Conservation (phyloP, 2,113 vertebrate species). For the Lepus europaeus region DNA sequence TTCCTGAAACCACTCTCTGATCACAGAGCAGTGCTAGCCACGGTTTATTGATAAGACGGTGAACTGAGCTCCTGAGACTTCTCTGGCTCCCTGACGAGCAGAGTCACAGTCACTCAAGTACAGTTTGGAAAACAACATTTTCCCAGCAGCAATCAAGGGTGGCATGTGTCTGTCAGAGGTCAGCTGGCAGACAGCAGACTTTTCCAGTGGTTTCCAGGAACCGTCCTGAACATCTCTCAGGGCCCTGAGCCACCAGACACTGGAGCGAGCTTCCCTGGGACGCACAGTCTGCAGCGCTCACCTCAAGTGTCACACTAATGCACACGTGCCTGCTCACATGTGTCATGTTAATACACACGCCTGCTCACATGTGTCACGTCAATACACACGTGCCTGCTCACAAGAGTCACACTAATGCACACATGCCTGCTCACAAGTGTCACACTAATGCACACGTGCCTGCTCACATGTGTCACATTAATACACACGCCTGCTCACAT, state of each 20-base stretch:
- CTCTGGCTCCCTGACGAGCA: not conserved
- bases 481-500: not conserved
- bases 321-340: not conserved
- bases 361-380: too few species aligned
- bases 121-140: not conserved
- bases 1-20: not conserved
- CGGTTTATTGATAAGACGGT: too few species aligned
- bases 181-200: not conserved
- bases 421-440: too few species aligned
- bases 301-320: not conserved
- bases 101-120: not conserved
- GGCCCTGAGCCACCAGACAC: not conserved
- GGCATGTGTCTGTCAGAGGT: not conserved
- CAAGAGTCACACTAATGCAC: not conserved
- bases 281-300: not conserved
- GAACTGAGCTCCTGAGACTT: not conserved
- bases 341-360: too few species aligned
- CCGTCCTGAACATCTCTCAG: not conserved
- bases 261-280: too few species aligned
- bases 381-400: too few species aligned
- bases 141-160: not conserved
- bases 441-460: too few species aligned
- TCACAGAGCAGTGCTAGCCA: rapidly evolving
- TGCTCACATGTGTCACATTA: not conserved
- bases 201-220: not conserved